A percentile compares a stretch with the other conserved stretches of the same genome.
These are phyloP conservation scores for Amblyjoppa fuscipennis DNA, from an alignment of 2,888 invertebrate genomes.

Conservation along the genomic window DNA sequence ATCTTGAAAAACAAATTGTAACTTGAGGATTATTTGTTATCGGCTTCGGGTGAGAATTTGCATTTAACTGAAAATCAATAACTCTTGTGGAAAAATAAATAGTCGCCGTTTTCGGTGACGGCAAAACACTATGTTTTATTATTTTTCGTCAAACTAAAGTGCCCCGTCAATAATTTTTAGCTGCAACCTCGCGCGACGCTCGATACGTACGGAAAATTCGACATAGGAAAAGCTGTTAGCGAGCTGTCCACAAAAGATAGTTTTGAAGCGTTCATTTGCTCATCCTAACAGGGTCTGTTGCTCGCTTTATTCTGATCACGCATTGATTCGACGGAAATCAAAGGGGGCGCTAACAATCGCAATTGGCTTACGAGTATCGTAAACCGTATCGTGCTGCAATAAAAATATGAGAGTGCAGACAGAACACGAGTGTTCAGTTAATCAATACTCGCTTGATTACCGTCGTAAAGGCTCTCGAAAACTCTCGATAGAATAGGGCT, in stretches of 20 bases:
- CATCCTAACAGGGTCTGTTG: neutral
- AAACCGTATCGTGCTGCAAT: neutral
- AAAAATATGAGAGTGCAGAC: neutral
- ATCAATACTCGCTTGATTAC: constrained; percentile 52
- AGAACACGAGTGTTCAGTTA: neutral
- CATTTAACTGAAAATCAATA: neutral
- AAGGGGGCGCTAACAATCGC: neutral
- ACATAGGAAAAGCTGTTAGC: neutral
- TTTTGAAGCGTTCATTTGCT: neutral
- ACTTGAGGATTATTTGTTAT: too few relatives aligned
- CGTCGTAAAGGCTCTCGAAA: neutral
- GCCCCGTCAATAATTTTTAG: too few relatives aligned
- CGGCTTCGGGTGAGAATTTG: too few relatives aligned
- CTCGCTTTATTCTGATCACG: neutral
- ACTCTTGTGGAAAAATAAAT: neutral
- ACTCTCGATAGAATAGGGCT: neutral
- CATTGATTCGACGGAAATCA: neutral
- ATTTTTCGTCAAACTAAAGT: neutral
- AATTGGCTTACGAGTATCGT: neutral
- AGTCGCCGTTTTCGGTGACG: neutral
- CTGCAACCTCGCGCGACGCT: too few relatives aligned
- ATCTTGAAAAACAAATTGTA: too few relatives aligned
- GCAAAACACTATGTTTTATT: neutral
- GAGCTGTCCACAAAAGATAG: neutral
- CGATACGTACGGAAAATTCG: too few relatives aligned